These are phyloP conservation scores for Brachyrhaphis roseni DNA, from an alignment of 2,797 vertebrate genomes.

Conservation along the genomic window DNA sequence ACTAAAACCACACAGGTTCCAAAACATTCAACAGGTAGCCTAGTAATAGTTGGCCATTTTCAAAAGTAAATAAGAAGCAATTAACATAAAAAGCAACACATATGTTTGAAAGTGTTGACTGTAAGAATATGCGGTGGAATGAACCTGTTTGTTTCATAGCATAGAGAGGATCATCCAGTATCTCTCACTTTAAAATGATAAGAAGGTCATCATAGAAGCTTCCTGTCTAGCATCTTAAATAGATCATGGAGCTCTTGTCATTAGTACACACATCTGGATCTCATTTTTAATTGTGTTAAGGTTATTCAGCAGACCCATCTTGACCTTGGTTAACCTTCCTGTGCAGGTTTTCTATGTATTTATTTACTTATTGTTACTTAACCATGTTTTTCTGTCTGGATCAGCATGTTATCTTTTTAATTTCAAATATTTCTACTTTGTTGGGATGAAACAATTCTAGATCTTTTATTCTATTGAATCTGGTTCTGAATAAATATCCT, in stretches of 20 bases:
- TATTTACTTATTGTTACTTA: neutral
- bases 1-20: neutral
- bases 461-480: neutral
- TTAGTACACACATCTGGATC: neutral
- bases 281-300: neutral
- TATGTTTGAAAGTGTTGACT: neutral
- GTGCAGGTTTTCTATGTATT: neutral
- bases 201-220: neutral
- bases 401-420: neutral
- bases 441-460: neutral
- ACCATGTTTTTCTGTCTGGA: neutral
- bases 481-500: neutral
- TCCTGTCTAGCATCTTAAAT: neutral
- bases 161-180: neutral
- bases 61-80: neutral
- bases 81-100: neutral
- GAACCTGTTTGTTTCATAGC: neutral
- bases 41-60: neutral
- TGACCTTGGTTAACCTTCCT: neutral
- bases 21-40: neutral
- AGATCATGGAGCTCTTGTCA: neutral
- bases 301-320: neutral
- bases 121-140: neutral
- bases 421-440: neutral
- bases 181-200: neutral